These are phyloP conservation scores for Tragelaphus buxtoni DNA, from an alignment of 2,113 vertebrate species.

Conservation along the genomic window DNA sequence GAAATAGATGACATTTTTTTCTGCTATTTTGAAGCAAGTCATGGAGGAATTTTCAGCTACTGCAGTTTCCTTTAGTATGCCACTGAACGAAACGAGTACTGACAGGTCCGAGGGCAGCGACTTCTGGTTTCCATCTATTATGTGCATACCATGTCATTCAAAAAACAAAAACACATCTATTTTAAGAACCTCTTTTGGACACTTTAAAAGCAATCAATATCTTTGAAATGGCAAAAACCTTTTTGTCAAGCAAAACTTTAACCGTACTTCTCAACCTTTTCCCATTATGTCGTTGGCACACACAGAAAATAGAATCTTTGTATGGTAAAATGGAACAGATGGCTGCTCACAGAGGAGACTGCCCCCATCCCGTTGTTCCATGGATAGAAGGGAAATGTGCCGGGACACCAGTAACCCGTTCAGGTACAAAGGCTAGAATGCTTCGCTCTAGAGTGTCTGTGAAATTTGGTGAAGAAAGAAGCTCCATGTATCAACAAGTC, in stretches of 20 bases:
- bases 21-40: not conserved
- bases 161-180: not conserved
- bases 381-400: not conserved
- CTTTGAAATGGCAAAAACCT: constrained; percentile 28
- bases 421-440: not conserved
- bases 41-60: not conserved
- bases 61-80: not conserved
- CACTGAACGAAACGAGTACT: not conserved
- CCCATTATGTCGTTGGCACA: not conserved
- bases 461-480: not conserved
- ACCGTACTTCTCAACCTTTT: not conserved
- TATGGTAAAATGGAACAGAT: not conserved
- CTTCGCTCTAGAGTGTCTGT: not conserved
- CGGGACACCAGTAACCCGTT: not conserved
- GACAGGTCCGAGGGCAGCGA: not conserved
- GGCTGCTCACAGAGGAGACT: not conserved
- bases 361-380: not conserved
- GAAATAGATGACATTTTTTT: not conserved
- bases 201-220: not conserved
- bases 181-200: constrained; percentile 21
- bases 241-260: constrained; percentile 29
- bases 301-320: not conserved
- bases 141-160: not conserved
- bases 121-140: not conserved
- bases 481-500: not conserved